Base-by-base conservation (phyloP, 1,140 invertebrate species). In the Penaeus vannamei region DNA sequence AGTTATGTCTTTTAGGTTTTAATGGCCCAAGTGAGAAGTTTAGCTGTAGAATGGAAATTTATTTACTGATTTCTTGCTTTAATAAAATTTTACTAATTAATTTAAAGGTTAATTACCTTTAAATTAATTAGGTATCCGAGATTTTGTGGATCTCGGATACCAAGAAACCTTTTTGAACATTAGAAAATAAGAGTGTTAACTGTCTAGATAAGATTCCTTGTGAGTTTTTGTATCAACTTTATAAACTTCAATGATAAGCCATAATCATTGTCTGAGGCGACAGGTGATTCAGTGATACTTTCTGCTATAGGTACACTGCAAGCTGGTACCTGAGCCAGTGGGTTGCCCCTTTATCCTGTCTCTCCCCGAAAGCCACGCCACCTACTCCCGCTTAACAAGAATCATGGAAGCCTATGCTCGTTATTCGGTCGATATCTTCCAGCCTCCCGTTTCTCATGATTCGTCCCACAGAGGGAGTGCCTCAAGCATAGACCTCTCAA, bases 311-410 rank as follows among this genome's bases (percentile, higher is more conserved):
- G 32, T 66, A 20, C 66, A 92, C 61, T 94, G 93, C 92, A 92
- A 91, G 81, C 83, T 89, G n/a, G 91, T 87, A 29, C 93, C 93
- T 26, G 93, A 94, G 77, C 92, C 92, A 26, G 92, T 94, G 59
- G 94, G 94, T 7, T 92, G 92, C 69, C 94, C 94, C 10, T 94
- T 94, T 91, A 93, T 94, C 62, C 91, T 94, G 85, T 93, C 93
- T 87, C 69, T 94, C 29, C 94, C 93, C 29, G 90, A 93, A 69
- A 94, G 93, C n/a, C 91, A 93, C 53, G 92, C 93, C 22, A 94
- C 94, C 12, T 94, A 93, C 91, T 91, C 92, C n/a, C 92, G 93
- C 42, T 83, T 94, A 14, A 92, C 92, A 60, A 88, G 92, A 32
- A 92, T 93, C 46, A 92, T 94, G 92, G 93, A 94, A 91, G 92